These are phyloP conservation scores for Solenopsis fugax DNA, from an alignment of 1,140 invertebrate genomes.

Conservation along the genomic window DNA sequence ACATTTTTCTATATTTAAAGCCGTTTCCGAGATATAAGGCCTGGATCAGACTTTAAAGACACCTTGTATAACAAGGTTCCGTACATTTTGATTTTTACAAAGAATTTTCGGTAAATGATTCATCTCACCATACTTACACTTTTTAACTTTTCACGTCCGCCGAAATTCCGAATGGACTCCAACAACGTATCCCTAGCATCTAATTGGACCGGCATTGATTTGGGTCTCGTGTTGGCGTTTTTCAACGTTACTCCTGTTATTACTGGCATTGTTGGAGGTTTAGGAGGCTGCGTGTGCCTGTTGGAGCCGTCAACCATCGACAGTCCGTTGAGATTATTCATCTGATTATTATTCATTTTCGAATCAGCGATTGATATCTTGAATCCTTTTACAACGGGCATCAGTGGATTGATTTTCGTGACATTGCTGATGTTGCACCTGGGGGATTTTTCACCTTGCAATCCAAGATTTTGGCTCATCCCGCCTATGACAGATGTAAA, in stretches of 20 bases:
- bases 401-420: slow-evolving; percentile 35
- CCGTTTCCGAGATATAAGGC: too few relatives aligned
- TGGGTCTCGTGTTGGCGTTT: slow-evolving; percentile 77
- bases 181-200: slow-evolving; percentile 90
- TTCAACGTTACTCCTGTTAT: slow-evolving; percentile 85
- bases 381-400: slow-evolving; percentile 80
- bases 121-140: slow-evolving; percentile 83
- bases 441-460: slow-evolving; percentile 11
- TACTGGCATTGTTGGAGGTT: slow-evolving; percentile 85
- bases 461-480: slow-evolving; percentile 56
- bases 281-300: slow-evolving; percentile 54
- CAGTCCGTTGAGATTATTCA: slow-evolving; percentile 26
- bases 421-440: slow-evolving; percentile 45
- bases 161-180: slow-evolving; percentile 91
- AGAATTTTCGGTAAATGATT: neutral
- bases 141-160: slow-evolving; percentile 87
- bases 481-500: slow-evolving; percentile 77
- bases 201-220: slow-evolving; percentile 76
- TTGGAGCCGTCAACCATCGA: slow-evolving; percentile 2
- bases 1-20: too few relatives aligned
- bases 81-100: neutral
- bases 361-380: slow-evolving; percentile 41
- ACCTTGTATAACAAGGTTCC: neutral
- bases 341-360: neutral
- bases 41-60: too few relatives aligned